Evolutionary conservation across 2,888 invertebrate species (phyloP), one percentile per base, ranked within the genome.

Genomic region (Petrolisthes manimaculis): DNA sequence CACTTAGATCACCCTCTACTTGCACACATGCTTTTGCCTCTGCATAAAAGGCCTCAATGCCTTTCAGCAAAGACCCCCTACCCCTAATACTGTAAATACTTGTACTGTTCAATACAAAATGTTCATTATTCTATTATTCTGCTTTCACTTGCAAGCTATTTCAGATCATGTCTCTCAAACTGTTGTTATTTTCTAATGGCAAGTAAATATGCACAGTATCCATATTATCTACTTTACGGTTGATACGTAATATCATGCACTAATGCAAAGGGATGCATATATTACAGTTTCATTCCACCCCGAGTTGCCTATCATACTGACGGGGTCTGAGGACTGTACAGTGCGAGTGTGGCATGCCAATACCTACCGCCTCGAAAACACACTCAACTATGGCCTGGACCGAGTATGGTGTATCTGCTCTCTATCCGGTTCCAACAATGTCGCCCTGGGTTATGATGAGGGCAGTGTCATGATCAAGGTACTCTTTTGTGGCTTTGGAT

Each of bases 321-420:
- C 98, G 0, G 99, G 99, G 1, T 98, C 98, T 2, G 99, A 99
- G 93, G 99, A 99, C 93, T 98, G 98, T 69, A 98, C 98, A 1
- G 97, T 99, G 5, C 95, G 98, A 90, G 96, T 99, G 91, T 99
- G 99, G 99, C 99, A 99, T 93, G 97, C 99, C 0, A 99, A 98
- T 92, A 99, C 99, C 0, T 99, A 99, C 94, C 95, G 99, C 78
- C 94, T 99, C 81, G 99, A 99, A 93, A 97, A 97, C 37, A 98
- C 98, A 0, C 94, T 99, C 24, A 99, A 99, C 93, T 99, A 99
- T 93, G 99, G 99, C 0, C 96, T 99, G 92, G 99, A 99, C 93
- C 94, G 99, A 89, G 98, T 99, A 0, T 99, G 99, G 99, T 89
- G 90, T 71, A 90, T 91, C 77, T 88, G 67, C 71, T 84, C 97